phyloP scores from a whole-genome alignment of 2,888 invertebrate species.

The Macrophya annulata region DNA sequence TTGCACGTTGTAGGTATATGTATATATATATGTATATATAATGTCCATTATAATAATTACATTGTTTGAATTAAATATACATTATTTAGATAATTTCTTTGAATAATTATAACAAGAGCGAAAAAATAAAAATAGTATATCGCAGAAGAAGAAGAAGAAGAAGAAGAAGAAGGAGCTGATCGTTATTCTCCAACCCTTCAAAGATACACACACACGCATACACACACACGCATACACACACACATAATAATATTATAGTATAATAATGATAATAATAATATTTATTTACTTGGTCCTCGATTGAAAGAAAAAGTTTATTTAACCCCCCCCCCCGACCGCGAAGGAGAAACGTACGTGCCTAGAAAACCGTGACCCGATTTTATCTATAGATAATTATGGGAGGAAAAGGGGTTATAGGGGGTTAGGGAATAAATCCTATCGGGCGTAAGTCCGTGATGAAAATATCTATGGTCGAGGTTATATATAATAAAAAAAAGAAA shows the following conservation, averaged over 20 bases:
- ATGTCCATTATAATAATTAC: neutral
- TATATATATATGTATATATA: neutral
- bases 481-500: neutral
- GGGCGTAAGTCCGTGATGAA: constrained; percentile 9
- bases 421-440: neutral
- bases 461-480: neutral
- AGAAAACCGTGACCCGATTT: constrained; percentile 10
- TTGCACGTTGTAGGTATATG: neutral
- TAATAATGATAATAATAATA: neutral
- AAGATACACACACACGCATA: neutral
- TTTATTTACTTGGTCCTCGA: neutral
- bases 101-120: neutral
- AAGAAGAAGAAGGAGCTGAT: neutral
- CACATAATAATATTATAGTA: neutral
- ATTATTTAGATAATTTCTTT: neutral
- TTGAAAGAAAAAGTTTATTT: constrained; percentile 1
- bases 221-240: neutral
- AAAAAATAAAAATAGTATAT: neutral
- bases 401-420: neutral
- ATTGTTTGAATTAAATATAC: neutral
- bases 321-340: neutral
- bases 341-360: neutral
- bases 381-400: neutral
- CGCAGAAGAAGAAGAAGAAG: neutral
- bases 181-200: neutral